Percentiles rank a stretch among this genome's conserved stretches.
Conservation (phyloP, 2,888 invertebrate species). For the Limulus polyphemus region DNA sequence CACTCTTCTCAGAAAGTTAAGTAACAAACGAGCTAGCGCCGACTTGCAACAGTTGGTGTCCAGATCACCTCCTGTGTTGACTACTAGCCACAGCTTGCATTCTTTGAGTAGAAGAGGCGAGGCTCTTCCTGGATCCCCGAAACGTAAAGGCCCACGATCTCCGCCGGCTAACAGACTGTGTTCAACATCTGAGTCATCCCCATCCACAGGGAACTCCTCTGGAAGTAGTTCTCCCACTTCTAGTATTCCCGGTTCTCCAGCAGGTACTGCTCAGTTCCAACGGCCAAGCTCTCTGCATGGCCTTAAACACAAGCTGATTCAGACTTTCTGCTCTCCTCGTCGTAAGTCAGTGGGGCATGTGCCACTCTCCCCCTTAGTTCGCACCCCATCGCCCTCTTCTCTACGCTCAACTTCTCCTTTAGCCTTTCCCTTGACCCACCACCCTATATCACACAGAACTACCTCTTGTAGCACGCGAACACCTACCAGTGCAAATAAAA, state of each 20-base stretch:
- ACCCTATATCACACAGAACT: slow-evolving; percentile 14
- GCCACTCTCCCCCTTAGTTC: slow-evolving; percentile 84
- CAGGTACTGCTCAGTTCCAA: slow-evolving; percentile 45
- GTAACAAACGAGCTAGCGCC: slow-evolving; percentile 78
- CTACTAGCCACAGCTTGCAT: slow-evolving; percentile 58
- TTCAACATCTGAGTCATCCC: slow-evolving; percentile 28
- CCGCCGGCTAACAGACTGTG: slow-evolving; percentile 38
- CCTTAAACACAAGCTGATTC: slow-evolving; percentile 71
- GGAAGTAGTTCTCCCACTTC: slow-evolving; percentile 41
- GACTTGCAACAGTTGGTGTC: slow-evolving; percentile 62
- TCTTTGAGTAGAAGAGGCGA: slow-evolving; percentile 47
- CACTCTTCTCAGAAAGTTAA: slow-evolving; percentile 75
- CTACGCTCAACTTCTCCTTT: slow-evolving; percentile 57
- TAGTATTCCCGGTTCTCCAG: slow-evolving; percentile 40
- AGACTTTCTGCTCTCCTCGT: slow-evolving; percentile 52
- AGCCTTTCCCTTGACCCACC: slow-evolving; percentile 50
- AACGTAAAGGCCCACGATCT: slow-evolving; percentile 37
- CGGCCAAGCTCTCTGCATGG: slow-evolving; percentile 90
- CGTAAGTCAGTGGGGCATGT: slow-evolving; percentile 86
- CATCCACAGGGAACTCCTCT: slow-evolving; percentile 45
- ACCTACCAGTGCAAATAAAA: slow-evolving; percentile 42
- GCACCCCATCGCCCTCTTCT: slow-evolving; percentile 88
- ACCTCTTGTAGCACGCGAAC: slow-evolving; percentile 36
- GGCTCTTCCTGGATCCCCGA: slow-evolving; percentile 34
- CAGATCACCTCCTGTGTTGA: slow-evolving; percentile 49